Percentiles rank a stretch among this genome's conserved stretches.
phyloP scores from a whole-genome alignment of 2,797 vertebrate genomes.

The Sparidentex hasta region DNA sequence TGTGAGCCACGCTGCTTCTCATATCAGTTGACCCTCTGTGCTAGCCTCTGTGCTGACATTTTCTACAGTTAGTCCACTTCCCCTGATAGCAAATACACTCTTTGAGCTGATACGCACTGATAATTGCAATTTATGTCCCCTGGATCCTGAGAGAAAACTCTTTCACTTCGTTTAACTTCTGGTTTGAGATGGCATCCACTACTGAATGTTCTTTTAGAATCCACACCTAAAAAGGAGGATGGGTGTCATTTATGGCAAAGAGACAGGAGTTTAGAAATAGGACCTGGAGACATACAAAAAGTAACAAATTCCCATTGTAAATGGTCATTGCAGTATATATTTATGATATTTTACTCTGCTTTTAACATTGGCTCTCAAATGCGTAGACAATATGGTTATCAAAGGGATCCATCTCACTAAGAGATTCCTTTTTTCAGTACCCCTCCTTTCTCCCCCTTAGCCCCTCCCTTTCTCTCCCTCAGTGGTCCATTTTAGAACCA shows the following conservation, averaged over 20 bases:
- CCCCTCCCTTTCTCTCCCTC: slow-evolving; percentile 70
- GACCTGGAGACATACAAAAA: slow-evolving; percentile 36
- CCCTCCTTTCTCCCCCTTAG: slow-evolving; percentile 57
- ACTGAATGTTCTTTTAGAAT: slow-evolving; percentile 61
- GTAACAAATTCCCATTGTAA: slow-evolving; percentile 40
- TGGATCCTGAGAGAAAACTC: slow-evolving; percentile 53
- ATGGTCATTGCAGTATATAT: slow-evolving; percentile 54
- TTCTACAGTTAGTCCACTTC: slow-evolving; percentile 25
- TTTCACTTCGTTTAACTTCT: slow-evolving; percentile 65
- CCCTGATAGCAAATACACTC: slow-evolving; percentile 43
- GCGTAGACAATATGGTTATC: slow-evolving; percentile 68
- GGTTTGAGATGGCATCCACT: slow-evolving; percentile 61
- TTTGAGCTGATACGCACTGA: slow-evolving; percentile 48
- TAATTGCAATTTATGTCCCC: slow-evolving; percentile 66
- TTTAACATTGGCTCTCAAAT: slow-evolving; percentile 30
- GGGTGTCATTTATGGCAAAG: slow-evolving; percentile 40
- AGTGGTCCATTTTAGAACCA: slow-evolving; percentile 80
- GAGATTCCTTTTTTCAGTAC: slow-evolving; percentile 66
- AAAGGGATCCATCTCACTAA: slow-evolving; percentile 79
- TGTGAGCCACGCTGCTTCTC: slow-evolving; percentile 42
- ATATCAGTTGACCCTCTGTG: slow-evolving; percentile 43
- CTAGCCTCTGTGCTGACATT: slow-evolving; percentile 58
- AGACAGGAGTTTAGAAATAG: slow-evolving; percentile 29
- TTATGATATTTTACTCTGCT: slow-evolving; percentile 39
- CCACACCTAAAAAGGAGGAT: slow-evolving; percentile 57